A percentile compares a stretch with the other conserved stretches of the same genome.
Evolutionary conservation across 2,888 invertebrate species (phyloP).

Genomic region (Creontiades dilutus): DNA sequence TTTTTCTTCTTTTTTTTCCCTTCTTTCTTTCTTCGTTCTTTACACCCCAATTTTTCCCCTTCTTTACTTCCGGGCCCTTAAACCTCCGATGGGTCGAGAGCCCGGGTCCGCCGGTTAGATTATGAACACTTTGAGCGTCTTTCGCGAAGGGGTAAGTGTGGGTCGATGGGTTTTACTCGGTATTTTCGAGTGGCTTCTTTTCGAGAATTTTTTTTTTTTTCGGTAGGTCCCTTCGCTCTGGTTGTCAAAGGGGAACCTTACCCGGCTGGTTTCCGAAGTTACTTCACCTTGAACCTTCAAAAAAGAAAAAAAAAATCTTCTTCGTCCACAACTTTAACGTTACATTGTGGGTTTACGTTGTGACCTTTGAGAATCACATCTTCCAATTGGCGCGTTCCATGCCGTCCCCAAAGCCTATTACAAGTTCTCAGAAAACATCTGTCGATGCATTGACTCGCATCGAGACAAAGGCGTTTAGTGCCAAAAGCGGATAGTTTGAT

Average conservation of each 20-base stretch:
- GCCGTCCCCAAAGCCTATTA: no score
- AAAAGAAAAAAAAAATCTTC: not conserved
- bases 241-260: not conserved
- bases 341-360: no score
- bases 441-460: no score
- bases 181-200: not conserved
- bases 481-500: no score
- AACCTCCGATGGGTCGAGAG: not conserved
- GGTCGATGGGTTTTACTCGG: not conserved
- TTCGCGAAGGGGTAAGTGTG: not conserved
- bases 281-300: not conserved
- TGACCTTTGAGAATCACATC: no score
- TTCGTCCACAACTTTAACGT: not conserved
- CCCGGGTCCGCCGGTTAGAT: not conserved
- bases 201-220: not conserved
- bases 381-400: no score
- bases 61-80: not conserved
- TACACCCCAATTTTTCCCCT: not conserved
- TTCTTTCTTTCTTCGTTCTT: not conserved
- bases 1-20: not conserved
- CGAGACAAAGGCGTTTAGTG: no score
- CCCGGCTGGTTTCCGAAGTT: not conserved
- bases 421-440: no score
- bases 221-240: not conserved
- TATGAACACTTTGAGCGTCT: not conserved